Conservation (phyloP, 2,113 vertebrate genomes). For the Ciconia maguari region DNA sequence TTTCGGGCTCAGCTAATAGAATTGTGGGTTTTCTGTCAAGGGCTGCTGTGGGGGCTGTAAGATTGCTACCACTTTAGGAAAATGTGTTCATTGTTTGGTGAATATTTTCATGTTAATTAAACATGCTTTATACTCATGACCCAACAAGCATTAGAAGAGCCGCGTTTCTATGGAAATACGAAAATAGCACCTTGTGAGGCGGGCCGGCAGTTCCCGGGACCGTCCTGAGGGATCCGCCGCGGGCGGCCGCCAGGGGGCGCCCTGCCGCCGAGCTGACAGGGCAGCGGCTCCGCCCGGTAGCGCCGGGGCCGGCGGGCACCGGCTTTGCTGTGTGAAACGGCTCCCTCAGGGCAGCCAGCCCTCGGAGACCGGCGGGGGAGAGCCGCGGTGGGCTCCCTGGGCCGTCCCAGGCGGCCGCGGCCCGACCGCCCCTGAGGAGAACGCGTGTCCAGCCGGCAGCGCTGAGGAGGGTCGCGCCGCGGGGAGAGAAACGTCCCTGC, state of each 20-base stretch:
- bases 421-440: neutral
- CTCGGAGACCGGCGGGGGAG: too few relatives aligned
- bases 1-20: too few relatives aligned
- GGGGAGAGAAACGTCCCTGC: neutral
- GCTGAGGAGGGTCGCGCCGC: neutral
- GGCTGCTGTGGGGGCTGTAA: neutral
- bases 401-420: neutral
- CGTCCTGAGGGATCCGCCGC: neutral
- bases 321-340: neutral
- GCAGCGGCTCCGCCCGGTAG: neutral
- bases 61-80: neutral
- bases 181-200: rapidly evolving
- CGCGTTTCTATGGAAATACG: neutral
- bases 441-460: rapidly evolving
- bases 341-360: neutral
- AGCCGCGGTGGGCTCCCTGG: neutral
- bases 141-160: rapidly evolving
- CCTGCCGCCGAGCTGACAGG: neutral
- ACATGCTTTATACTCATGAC: rapidly evolving
- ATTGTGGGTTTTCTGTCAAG: too few relatives aligned
- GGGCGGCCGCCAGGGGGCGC: neutral
- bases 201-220: rapidly evolving
- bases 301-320: too few relatives aligned
- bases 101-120: neutral
- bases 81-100: neutral